phyloP scores from a whole-genome alignment of 2,888 invertebrate genomes.

The Pharmacophagus antenor region DNA sequence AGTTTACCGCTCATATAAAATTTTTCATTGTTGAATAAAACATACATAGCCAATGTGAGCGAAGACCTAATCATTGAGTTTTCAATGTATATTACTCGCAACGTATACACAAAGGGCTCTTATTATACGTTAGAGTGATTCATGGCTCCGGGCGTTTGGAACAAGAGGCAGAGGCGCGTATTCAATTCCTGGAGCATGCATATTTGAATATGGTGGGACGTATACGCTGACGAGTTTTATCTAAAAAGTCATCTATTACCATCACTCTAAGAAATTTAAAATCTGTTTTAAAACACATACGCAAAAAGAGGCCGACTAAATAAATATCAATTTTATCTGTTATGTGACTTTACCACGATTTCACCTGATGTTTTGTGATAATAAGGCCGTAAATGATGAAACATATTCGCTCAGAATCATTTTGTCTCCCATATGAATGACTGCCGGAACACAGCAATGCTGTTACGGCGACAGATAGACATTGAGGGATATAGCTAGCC shows the following conservation, averaged over 20 bases:
- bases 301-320: too few relatives aligned
- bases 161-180: constrained; percentile 29
- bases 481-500: too few relatives aligned
- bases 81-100: constrained; percentile 27
- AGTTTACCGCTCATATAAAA: not conserved
- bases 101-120: constrained; percentile 23
- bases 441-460: too few relatives aligned
- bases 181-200: constrained; percentile 39
- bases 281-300: too few relatives aligned
- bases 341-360: too few relatives aligned
- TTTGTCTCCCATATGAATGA: too few relatives aligned
- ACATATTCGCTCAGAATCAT: too few relatives aligned
- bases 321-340: too few relatives aligned
- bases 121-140: constrained; percentile 27
- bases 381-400: too few relatives aligned
- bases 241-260: constrained; percentile 13
- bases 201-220: constrained; percentile 38
- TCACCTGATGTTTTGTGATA: too few relatives aligned
- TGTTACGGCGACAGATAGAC: too few relatives aligned
- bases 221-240: constrained; percentile 24
- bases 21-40: constrained; percentile 21
- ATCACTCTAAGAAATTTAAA: constrained; percentile 7
- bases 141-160: constrained; percentile 20
- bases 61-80: constrained; percentile 30
- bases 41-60: constrained; percentile 6